Evolutionary conservation across 2,797 vertebrate genomes (phyloP).

Genomic region (Adelosebastes latens): DNA sequence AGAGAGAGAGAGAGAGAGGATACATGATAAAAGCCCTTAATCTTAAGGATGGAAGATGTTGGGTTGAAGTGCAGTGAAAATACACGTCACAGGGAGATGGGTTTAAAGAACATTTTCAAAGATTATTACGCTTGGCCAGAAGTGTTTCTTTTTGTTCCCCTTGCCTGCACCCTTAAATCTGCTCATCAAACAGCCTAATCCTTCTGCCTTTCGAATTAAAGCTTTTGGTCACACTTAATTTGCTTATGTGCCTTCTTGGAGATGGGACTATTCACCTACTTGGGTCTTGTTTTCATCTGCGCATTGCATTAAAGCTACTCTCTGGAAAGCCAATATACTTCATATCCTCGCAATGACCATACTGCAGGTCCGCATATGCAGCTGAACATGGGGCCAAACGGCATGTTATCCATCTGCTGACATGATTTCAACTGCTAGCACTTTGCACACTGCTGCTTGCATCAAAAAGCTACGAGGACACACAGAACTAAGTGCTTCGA

Average conservation of each 20-base stretch:
- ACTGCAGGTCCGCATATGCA: conserved; percentile 37
- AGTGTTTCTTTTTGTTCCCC: conserved; percentile 84
- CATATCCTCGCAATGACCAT: conserved; percentile 64
- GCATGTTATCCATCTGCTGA: conserved; percentile 25
- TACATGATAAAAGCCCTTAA: conserved; percentile 81
- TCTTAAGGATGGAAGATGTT: conserved; percentile 79
- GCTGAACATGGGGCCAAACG: conserved; percentile 19
- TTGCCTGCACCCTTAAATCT: conserved; percentile 83
- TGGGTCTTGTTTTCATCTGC: conserved; percentile 75
- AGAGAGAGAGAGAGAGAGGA: conserved; percentile 67
- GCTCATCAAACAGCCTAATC: conserved; percentile 86
- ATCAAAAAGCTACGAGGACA: not conserved
- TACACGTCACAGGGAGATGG: conserved; percentile 78
- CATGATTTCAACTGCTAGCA: conserved; percentile 16
- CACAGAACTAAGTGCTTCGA: not conserved
- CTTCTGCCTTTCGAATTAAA: conserved; percentile 82
- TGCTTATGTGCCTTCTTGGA: conserved; percentile 84
- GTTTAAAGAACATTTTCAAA: conserved; percentile 84
- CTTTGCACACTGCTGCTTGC: not conserved
- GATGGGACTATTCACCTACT: conserved; percentile 81
- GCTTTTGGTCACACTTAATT: conserved; percentile 86
- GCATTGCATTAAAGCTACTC: conserved; percentile 64
- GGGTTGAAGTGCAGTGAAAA: conserved; percentile 80
- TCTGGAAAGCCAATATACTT: conserved; percentile 55
- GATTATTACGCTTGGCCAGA: conserved; percentile 83